Evolutionary conservation across 2,888 invertebrate species (phyloP).

Genomic region (Anthrax anthrax): DNA sequence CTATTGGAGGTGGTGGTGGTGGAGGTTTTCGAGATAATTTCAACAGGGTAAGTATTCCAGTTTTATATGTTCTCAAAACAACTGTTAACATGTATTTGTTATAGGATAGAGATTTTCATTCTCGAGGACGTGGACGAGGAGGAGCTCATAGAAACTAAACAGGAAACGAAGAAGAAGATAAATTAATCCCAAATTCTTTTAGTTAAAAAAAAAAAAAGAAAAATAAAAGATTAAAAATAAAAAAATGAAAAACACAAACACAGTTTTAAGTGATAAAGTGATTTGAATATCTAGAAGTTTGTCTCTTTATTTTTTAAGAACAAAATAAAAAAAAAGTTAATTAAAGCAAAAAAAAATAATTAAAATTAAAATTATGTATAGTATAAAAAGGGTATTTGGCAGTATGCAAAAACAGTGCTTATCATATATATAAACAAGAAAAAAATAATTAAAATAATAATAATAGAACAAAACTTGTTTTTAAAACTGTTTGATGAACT

Average conservation of each 20-base stretch:
- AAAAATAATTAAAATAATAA: background rate
- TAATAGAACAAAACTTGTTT: background rate
- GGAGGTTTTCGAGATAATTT: constrained; percentile 11
- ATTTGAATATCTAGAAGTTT: background rate
- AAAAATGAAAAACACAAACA: background rate
- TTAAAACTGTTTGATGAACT: background rate
- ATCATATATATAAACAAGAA: no score
- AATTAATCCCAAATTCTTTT: background rate
- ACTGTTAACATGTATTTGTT: no score
- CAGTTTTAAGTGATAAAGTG: background rate
- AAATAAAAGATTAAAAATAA: background rate
- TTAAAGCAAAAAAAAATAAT: no score
- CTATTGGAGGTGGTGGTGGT: constrained; percentile 6
- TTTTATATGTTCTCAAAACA: background rate
- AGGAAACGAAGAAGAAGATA: background rate
- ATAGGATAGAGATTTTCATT: background rate
- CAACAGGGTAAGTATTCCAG: constrained; percentile 11
- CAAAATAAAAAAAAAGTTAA: no score
- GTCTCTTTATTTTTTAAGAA: background rate
- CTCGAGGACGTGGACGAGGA: background rate
- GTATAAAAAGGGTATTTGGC: background rate
- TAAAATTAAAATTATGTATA: no score
- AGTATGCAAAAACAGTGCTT: background rate
- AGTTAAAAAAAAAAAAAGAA: background rate
- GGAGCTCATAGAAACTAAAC: background rate